Conservation (phyloP, 2,888 invertebrate genomes). For the Eupeodes luniger region DNA sequence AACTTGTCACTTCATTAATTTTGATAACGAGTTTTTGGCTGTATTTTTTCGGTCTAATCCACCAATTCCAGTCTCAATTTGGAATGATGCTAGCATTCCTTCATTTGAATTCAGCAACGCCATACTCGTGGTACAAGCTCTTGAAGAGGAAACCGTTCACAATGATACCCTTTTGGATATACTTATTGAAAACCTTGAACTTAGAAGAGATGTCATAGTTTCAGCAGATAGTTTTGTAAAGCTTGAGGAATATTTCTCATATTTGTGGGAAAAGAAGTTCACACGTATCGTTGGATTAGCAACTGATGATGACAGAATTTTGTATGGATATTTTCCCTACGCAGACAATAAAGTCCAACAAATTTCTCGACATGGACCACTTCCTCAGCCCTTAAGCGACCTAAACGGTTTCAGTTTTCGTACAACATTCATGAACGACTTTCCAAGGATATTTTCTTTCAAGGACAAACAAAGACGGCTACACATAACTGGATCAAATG, state of each 20-base stretch:
- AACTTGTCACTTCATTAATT: constrained; percentile 5
- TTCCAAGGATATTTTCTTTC: constrained; percentile 16
- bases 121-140: constrained; percentile 23
- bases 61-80: constrained; percentile 13
- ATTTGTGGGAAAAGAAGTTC: constrained; percentile 23
- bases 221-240: not conserved
- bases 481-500: constrained; percentile 13
- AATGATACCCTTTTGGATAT: not conserved
- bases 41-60: not conserved
- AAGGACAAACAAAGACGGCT: not conserved
- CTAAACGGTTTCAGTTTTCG: constrained; percentile 43
- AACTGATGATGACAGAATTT: not conserved
- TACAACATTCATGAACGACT: not conserved
- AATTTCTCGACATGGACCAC: not conserved
- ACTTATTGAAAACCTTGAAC: not conserved
- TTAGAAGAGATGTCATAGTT: constrained; percentile 40
- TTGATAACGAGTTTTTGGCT: not conserved
- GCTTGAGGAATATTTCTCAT: constrained; percentile 13
- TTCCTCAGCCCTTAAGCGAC: constrained; percentile 29
- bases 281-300: constrained; percentile 41
- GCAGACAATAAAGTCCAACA: not conserved
- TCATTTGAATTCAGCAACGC: not conserved
- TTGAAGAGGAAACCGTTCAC: not conserved
- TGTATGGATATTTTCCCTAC: constrained; percentile 39
- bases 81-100: not conserved